Evolutionary conservation across 2,797 vertebrate species (phyloP).

Genomic region (Threskiornis aethiopicus): DNA sequence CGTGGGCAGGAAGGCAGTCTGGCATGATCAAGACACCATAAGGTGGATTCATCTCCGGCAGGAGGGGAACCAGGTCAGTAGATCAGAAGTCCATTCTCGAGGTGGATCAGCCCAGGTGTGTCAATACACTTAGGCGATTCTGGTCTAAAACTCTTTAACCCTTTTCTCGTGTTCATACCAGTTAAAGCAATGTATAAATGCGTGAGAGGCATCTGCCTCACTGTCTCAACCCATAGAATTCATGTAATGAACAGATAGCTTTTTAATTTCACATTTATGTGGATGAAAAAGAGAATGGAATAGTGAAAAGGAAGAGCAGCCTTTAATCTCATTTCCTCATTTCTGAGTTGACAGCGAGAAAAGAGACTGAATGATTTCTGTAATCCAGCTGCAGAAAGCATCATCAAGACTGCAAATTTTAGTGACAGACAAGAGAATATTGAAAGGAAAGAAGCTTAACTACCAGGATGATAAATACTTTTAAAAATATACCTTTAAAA

Average conservation of each 20-base stretch:
- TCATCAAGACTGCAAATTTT: neutral
- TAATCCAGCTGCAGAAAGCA: neutral
- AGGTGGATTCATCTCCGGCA: neutral
- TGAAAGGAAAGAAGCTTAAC: neutral
- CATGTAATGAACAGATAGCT: neutral
- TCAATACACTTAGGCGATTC: neutral
- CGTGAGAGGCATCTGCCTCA: neutral
- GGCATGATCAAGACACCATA: accelerated
- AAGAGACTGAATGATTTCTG: neutral
- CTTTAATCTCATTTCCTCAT: neutral
- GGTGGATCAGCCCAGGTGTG: neutral
- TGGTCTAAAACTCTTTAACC: neutral
- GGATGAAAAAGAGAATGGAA: neutral
- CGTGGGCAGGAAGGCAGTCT: neutral
- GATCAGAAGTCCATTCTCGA: neutral
- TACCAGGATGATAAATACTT: neutral
- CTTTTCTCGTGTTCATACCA: neutral
- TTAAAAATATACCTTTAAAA: neutral
- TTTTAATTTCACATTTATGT: neutral
- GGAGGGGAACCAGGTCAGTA: neutral
- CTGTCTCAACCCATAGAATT: neutral
- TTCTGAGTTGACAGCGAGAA: neutral
- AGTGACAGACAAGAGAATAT: neutral
- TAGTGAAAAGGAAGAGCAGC: neutral
- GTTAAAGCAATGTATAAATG: neutral